Conservation (phyloP, 1,140 invertebrate genomes). For the Dolichoris vasculosae region DNA sequence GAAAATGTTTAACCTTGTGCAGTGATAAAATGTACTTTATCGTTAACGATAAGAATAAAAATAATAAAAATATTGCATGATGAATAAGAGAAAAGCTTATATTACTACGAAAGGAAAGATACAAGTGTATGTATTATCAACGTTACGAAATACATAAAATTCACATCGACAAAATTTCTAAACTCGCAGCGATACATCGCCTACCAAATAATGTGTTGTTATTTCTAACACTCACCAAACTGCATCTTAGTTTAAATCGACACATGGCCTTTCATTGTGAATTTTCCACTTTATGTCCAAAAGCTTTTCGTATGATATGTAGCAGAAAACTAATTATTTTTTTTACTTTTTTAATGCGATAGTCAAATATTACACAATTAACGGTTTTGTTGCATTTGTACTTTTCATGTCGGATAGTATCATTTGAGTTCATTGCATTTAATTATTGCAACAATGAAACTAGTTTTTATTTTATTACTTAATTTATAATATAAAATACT, state of each 20-base stretch:
- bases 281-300: background rate
- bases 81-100: background rate
- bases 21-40: background rate
- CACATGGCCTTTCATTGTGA: conserved; percentile 2
- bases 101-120: background rate
- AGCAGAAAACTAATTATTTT: too few species aligned
- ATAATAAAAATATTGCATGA: background rate
- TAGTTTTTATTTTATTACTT: too few species aligned
- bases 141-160: conserved; percentile 1
- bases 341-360: background rate
- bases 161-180: background rate
- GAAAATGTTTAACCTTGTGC: background rate
- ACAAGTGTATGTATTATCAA: background rate
- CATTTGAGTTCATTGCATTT: too few species aligned
- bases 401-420: too few species aligned
- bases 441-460: too few species aligned
- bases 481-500: too few species aligned
- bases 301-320: background rate
- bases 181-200: background rate
- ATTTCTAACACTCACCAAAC: background rate
- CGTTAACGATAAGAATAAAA: background rate
- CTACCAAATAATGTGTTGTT: background rate
- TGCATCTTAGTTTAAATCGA: background rate
- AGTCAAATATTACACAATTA: too few species aligned
- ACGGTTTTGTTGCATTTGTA: too few species aligned